Evolutionary conservation across 2,113 vertebrate genomes (phyloP).

Genomic region (Eurystomus gularis): DNA sequence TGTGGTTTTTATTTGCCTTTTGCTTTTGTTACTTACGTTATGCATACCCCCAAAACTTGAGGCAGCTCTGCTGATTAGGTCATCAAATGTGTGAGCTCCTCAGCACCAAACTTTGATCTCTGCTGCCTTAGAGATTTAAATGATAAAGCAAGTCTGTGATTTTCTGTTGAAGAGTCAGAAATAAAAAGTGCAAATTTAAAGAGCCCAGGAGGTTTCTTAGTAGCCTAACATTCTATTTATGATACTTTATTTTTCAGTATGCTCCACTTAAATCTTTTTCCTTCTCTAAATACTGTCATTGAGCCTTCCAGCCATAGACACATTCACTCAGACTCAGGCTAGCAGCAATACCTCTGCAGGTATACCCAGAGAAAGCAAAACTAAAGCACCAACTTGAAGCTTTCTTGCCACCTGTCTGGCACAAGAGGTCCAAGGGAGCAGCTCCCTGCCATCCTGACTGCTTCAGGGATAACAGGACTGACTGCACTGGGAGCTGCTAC

Average conservation of each 20-base stretch:
- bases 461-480: too few species aligned
- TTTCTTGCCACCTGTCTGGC: neutral
- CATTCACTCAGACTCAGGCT: neutral
- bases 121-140: conserved; percentile 3
- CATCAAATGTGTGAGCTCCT: neutral
- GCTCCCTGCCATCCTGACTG: neutral
- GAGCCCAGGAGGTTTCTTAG: neutral
- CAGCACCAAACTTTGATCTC: neutral
- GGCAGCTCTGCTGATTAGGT: neutral
- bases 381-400: neutral
- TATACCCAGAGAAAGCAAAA: neutral
- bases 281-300: neutral
- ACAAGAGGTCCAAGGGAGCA: neutral
- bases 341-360: too few species aligned
- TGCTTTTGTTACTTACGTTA: neutral
- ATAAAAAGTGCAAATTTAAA: neutral
- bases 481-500: neutral
- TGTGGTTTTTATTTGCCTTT: neutral
- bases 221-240: neutral
- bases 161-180: conserved; percentile 33
- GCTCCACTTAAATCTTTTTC: neutral
- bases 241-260: neutral
- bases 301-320: neutral
- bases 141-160: neutral
- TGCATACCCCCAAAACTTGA: neutral